These are phyloP conservation scores for Alfaro cultratus DNA, from an alignment of 2,797 vertebrate species.

Conservation along the genomic window DNA sequence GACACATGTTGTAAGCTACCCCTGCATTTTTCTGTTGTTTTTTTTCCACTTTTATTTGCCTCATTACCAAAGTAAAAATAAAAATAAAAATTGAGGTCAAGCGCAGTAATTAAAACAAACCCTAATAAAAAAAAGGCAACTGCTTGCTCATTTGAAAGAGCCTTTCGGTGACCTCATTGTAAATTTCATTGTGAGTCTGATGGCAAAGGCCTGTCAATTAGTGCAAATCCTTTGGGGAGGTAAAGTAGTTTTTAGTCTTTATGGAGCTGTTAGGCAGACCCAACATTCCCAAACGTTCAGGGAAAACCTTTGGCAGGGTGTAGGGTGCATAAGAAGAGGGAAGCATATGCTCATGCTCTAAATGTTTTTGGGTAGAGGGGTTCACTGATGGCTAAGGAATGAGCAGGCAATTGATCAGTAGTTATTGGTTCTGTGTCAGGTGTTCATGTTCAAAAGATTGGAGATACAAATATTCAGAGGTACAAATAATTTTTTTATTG, in stretches of 20 bases:
- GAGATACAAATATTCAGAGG: not conserved
- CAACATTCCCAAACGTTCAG: not conserved
- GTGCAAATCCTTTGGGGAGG: not conserved
- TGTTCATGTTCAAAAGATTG: not conserved
- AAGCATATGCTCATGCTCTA: not conserved
- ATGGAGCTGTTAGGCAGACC: slow-evolving; percentile 2
- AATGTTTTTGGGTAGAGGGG: not conserved
- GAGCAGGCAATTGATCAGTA: not conserved
- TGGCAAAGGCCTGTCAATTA: not conserved
- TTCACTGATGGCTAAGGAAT: not conserved
- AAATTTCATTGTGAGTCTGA: not conserved
- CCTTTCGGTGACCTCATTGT: not conserved
- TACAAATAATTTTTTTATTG: not conserved
- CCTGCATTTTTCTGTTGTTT: no score
- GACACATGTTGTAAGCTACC: not conserved
- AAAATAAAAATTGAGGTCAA: no score
- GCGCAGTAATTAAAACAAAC: not conserved
- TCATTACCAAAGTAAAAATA: not conserved
- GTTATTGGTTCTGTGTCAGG: not conserved
- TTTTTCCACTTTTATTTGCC: not conserved
- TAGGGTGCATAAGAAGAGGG: not conserved
- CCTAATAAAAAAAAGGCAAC: not conserved
- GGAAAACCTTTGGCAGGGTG: not conserved
- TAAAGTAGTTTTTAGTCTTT: not conserved
- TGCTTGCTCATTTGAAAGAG: not conserved